Evolutionary conservation across 1,140 invertebrate species (phyloP).

Genomic region (Drosophila truncata): DNA sequence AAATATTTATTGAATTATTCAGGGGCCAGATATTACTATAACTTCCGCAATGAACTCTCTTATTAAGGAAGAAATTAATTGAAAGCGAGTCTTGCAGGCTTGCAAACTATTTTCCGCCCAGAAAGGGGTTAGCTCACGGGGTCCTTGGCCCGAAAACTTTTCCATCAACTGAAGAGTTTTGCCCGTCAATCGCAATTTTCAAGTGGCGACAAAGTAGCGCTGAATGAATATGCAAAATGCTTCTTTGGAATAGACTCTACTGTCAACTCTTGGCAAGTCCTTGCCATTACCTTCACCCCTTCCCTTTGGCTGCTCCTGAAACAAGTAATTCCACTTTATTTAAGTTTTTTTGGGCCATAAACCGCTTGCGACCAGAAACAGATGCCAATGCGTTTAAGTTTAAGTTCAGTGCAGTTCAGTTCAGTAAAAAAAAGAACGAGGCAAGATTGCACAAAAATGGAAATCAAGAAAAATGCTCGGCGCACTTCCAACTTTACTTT

Average conservation of each 20-base stretch:
- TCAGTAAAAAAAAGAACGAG: neutral
- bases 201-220: slow-evolving; percentile 66
- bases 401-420: slow-evolving; percentile 45
- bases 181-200: slow-evolving; percentile 49
- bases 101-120: slow-evolving; percentile 36
- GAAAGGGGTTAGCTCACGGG: neutral
- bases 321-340: slow-evolving; percentile 77
- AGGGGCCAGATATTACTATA: slow-evolving; percentile 41
- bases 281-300: neutral
- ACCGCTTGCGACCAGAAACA: slow-evolving; percentile 49
- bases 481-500: slow-evolving; percentile 41
- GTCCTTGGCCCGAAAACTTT: slow-evolving; percentile 51
- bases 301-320: slow-evolving; percentile 3
- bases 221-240: slow-evolving; percentile 78
- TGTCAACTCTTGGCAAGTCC: slow-evolving; percentile 33
- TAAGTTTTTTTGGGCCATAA: slow-evolving; percentile 55
- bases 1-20: slow-evolving; percentile 79
- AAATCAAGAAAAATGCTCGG: slow-evolving; percentile 62
- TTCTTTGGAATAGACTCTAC: slow-evolving; percentile 32
- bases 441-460: slow-evolving; percentile 37
- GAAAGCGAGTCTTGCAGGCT: slow-evolving; percentile 8
- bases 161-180: slow-evolving; percentile 51
- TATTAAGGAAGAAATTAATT: slow-evolving; percentile 39
- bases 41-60: slow-evolving; percentile 35
- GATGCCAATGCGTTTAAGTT: slow-evolving; percentile 56